Conservation (phyloP, 2,797 vertebrate genomes). For the Semotilus atromaculatus region DNA sequence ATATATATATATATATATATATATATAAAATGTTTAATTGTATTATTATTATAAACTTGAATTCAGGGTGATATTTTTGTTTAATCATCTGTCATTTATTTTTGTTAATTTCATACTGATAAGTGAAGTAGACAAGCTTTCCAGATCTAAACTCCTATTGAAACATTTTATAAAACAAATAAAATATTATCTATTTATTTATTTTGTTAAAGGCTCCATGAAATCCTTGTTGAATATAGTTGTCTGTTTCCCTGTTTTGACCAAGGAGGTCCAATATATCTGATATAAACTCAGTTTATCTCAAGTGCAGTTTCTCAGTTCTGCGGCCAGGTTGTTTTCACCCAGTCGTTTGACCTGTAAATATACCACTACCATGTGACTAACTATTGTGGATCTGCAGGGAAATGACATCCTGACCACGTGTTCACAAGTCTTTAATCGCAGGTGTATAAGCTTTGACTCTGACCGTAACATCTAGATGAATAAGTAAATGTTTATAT, state of each 20-base stretch:
- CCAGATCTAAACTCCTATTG: not conserved
- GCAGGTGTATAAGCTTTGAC: not conserved
- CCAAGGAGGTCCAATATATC: not conserved
- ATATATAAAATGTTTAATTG: no score
- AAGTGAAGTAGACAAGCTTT: not conserved
- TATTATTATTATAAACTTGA: not conserved
- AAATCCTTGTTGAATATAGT: not conserved
- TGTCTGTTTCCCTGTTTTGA: not conserved
- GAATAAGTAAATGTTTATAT: not conserved
- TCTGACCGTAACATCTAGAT: not conserved
- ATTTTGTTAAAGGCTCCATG: not conserved
- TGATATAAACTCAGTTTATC: not conserved
- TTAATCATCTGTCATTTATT: not conserved
- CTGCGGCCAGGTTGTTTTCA: not conserved
- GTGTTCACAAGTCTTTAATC: not conserved
- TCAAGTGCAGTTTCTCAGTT: not conserved
- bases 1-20: no score
- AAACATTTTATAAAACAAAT: no score
- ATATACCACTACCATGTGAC: not conserved
- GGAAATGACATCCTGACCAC: not conserved
- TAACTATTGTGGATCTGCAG: not conserved
- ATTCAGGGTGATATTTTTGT: not conserved
- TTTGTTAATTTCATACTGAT: not conserved
- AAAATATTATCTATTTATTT: not conserved
- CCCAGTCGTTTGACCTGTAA: not conserved